phyloP scores from a whole-genome alignment of 2,888 invertebrate genomes.

The Drosophila dives region DNA sequence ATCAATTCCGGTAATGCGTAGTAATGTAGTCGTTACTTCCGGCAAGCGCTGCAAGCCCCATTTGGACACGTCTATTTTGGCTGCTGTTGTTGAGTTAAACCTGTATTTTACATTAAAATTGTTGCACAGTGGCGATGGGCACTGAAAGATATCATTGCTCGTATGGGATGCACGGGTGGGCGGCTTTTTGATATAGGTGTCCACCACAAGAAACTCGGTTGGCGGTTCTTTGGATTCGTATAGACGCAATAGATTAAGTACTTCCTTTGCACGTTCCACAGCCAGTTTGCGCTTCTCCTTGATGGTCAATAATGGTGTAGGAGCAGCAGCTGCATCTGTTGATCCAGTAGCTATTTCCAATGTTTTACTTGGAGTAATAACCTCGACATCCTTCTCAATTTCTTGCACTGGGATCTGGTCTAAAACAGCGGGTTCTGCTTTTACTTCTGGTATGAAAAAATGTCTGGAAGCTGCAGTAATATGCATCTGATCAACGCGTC shows the following conservation, averaged over 20 bases:
- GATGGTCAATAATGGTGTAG: not conserved
- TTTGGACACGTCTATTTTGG: conserved; percentile 37
- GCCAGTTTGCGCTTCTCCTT: conserved; percentile 47
- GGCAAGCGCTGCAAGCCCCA: conserved; percentile 61
- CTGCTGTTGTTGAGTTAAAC: conserved; percentile 56
- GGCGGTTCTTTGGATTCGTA: conserved; percentile 8
- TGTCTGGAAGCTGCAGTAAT: not conserved
- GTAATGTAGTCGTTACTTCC: conserved; percentile 29
- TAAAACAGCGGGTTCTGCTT: conserved; percentile 1
- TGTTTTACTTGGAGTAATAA: conserved; percentile 21
- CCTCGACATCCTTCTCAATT: conserved; percentile 20
- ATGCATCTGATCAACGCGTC: not conserved
- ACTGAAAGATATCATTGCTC: conserved; percentile 36
- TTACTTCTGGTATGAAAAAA: not conserved
- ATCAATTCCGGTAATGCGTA: conserved; percentile 57
- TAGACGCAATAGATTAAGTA: conserved; percentile 22
- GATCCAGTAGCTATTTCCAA: not conserved
- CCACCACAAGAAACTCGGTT: conserved; percentile 53
- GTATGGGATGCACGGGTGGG: conserved; percentile 30
- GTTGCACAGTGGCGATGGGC: conserved; percentile 63
- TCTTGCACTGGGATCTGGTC: conserved; percentile 22
- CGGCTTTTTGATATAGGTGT: conserved; percentile 47
- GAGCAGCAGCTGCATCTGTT: no score
- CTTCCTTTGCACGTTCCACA: conserved; percentile 36
- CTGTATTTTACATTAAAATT: conserved; percentile 61